Evolutionary conservation across 2,888 invertebrate genomes (phyloP).

Genomic region (Operophtera brumata): DNA sequence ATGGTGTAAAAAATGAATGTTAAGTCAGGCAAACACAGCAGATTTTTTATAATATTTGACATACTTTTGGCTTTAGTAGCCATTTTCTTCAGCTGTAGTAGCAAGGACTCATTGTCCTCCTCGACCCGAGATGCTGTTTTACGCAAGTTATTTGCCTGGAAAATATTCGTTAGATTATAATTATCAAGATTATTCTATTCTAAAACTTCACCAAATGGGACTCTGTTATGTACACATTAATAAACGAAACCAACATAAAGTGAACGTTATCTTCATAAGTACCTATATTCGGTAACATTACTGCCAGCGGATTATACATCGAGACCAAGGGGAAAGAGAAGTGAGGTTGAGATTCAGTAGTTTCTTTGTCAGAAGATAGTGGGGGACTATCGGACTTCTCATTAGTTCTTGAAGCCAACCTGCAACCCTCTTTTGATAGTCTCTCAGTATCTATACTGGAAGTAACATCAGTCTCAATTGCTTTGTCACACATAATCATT

Average conservation of each 20-base stretch:
- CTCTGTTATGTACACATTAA: slow-evolving; percentile 38
- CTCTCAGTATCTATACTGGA: background rate
- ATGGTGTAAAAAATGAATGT: slow-evolving; percentile 40
- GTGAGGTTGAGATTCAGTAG: slow-evolving; percentile 44
- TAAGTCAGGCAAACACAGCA: slow-evolving; percentile 57
- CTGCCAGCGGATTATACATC: slow-evolving; percentile 73
- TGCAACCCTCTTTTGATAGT: background rate
- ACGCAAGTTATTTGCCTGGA: slow-evolving; percentile 92
- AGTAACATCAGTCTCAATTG: slow-evolving; percentile 34
- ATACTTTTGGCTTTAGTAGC: slow-evolving; percentile 92
- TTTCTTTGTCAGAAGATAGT: slow-evolving; percentile 60
- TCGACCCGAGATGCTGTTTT: slow-evolving; percentile 95
- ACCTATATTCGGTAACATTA: slow-evolving; percentile 76
- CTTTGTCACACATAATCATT: slow-evolving; percentile 39
- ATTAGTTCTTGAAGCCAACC: slow-evolving; percentile 33
- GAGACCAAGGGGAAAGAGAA: slow-evolving; percentile 68
- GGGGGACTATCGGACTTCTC: slow-evolving; percentile 76
- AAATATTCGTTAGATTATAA: slow-evolving; percentile 65
- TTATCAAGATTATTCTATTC: slow-evolving; percentile 41
- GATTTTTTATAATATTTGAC: slow-evolving; percentile 73
- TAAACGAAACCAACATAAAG: slow-evolving; percentile 45
- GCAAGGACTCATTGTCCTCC: slow-evolving; percentile 97
- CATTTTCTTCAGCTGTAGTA: slow-evolving; percentile 97
- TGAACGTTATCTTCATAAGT: slow-evolving; percentile 51
- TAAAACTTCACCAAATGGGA: slow-evolving; percentile 11